Conservation (phyloP, 2,113 vertebrate species). For the Seriola aureovittata region DNA sequence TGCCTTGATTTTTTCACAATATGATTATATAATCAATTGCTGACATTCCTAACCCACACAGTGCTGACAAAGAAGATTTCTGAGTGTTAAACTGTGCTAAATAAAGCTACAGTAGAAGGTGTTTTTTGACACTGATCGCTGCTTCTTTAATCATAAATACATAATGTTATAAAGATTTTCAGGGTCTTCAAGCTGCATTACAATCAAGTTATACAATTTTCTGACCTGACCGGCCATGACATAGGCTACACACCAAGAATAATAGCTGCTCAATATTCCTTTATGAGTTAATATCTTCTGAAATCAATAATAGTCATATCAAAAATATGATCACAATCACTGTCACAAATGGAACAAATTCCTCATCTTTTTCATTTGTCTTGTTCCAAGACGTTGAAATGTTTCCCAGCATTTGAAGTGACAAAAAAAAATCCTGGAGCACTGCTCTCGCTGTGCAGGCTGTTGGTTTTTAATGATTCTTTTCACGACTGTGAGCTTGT, state of each 20-base stretch:
- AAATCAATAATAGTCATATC: not conserved
- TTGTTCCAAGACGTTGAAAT: not conserved
- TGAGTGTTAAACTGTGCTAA: not conserved
- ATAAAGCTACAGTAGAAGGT: too few relatives aligned
- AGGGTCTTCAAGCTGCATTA: not conserved
- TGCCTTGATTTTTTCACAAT: too few relatives aligned
- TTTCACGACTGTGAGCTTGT: constrained; percentile 10
- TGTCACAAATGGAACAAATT: not conserved
- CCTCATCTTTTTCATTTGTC: not conserved
- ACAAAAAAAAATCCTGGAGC: not conserved
- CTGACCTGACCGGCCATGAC: not conserved
- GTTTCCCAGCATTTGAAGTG: not conserved
- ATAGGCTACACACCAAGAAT: not conserved
- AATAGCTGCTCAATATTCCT: not conserved
- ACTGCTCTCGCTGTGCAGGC: too few relatives aligned
- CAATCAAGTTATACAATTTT: not conserved
- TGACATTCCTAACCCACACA: too few relatives aligned
- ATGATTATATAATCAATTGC: too few relatives aligned
- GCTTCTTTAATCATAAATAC: not conserved
- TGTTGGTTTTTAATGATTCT: constrained; percentile 3
- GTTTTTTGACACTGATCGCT: not conserved
- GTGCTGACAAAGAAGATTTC: not conserved
- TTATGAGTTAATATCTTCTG: not conserved
- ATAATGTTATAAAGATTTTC: not conserved
- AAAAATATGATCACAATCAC: not conserved